These are phyloP conservation scores for Montipora capricornis DNA, from an alignment of 64 coral and sea anemone genomes.

Conservation along the genomic window DNA sequence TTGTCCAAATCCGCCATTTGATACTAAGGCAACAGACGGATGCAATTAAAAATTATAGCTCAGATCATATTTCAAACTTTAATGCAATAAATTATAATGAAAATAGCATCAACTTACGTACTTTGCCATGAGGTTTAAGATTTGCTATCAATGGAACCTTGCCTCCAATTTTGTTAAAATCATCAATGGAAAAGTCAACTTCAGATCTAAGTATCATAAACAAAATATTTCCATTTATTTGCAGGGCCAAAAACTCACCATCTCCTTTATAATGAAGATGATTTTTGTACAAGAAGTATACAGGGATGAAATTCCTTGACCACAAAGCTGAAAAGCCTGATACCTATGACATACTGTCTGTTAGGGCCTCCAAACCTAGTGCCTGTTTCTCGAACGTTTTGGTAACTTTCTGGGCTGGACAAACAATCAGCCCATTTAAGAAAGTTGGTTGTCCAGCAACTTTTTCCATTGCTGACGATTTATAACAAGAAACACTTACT, in stretches of 20 bases:
- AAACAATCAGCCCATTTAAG: too few relatives aligned
- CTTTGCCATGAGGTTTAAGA: conserved; percentile 87
- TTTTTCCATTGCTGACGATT: not conserved
- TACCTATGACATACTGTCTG: too few relatives aligned
- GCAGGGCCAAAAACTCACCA: too few relatives aligned
- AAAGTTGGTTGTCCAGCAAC: too few relatives aligned
- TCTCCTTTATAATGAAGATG: too few relatives aligned
- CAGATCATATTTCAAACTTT: not conserved
- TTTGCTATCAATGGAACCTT: conserved; percentile 81
- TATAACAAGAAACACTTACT: conserved; percentile 50
- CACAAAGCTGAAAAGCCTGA: too few relatives aligned
- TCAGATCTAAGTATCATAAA: conserved; percentile 65
- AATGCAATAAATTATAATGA: not conserved
- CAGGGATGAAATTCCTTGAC: too few relatives aligned
- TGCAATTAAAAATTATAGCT: not conserved
- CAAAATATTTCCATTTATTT: not conserved
- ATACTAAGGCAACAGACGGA: conserved; percentile 50
- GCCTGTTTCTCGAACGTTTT: too few relatives aligned
- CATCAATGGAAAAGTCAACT: conserved; percentile 78
- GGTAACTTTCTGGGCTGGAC: too few relatives aligned
- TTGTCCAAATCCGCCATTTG: conserved; percentile 87
- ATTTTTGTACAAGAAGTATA: too few relatives aligned
- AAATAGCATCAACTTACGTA: not conserved
- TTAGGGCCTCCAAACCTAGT: too few relatives aligned
- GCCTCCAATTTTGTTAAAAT: conserved; percentile 83